phyloP scores from a whole-genome alignment of 2,888 invertebrate genomes.

The Latheticus oryzae region DNA sequence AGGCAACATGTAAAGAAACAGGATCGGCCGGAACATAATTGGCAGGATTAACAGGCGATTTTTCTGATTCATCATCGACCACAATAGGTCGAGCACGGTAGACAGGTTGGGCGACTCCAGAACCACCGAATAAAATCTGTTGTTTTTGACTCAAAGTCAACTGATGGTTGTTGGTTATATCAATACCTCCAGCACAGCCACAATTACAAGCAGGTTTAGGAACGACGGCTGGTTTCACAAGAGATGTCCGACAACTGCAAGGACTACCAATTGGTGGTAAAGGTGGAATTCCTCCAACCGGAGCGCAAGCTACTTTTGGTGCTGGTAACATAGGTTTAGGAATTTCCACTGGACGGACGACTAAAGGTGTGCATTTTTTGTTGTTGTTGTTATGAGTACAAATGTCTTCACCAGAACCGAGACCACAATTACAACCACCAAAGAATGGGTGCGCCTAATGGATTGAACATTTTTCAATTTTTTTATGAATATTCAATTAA shows the following conservation, averaged over 20 bases:
- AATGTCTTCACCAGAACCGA: conserved; percentile 54
- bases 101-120: background rate
- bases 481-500: too few species aligned
- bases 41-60: conserved; percentile 26
- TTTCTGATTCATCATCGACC: background rate
- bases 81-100: conserved; percentile 4
- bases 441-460: conserved; percentile 12
- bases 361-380: conserved; percentile 51
- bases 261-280: conserved; percentile 56
- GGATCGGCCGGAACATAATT: conserved; percentile 64
- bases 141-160: conserved; percentile 13
- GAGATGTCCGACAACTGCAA: conserved; percentile 56
- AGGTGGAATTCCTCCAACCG: conserved; percentile 20
- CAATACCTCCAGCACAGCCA: conserved; percentile 13
- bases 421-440: conserved; percentile 47
- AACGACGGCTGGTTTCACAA: conserved; percentile 60
- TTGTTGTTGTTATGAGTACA: background rate
- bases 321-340: conserved; percentile 47
- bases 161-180: conserved; percentile 8
- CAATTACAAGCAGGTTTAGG: conserved; percentile 56
- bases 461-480: background rate
- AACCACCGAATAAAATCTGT: conserved; percentile 16
- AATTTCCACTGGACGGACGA: conserved; percentile 58
- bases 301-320: conserved; percentile 40
- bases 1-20: conserved; percentile 66